Percentiles rank a stretch among this genome's conserved stretches.
Evolutionary conservation across 1,140 invertebrate species (phyloP).

Genomic region (Drosophila tani): DNA sequence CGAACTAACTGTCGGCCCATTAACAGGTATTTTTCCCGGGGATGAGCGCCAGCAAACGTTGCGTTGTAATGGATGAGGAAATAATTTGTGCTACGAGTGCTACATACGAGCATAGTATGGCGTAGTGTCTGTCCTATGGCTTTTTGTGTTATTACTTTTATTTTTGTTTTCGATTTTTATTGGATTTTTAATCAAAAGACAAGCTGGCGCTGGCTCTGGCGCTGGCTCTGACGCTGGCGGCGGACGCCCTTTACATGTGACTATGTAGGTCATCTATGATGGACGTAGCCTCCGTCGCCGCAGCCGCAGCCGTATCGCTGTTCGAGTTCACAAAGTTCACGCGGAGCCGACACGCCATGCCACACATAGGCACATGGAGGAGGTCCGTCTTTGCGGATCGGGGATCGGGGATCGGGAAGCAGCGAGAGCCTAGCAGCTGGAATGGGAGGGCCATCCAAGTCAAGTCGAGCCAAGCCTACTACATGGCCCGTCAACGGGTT

Average conservation of each 20-base stretch:
- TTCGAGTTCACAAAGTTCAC: constrained; percentile 56
- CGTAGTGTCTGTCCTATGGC: background rate
- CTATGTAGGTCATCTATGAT: constrained; percentile 68
- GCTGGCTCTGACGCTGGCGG: background rate
- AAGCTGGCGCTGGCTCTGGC: constrained; percentile 4
- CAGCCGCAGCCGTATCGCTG: constrained; percentile 51
- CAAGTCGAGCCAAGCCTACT: constrained; percentile 12
- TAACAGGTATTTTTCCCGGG: constrained; percentile 13
- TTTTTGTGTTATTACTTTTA: constrained; percentile 18
- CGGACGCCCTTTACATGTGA: constrained; percentile 36
- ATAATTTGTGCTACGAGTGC: constrained; percentile 13
- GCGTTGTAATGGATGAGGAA: constrained; percentile 18
- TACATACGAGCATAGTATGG: too few species aligned
- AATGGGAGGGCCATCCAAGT: constrained; percentile 1
- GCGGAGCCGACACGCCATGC: constrained; percentile 55
- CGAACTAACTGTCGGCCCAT: constrained; percentile 1
- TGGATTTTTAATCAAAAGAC: constrained; percentile 72
- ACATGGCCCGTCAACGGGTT: constrained; percentile 16
- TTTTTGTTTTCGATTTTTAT: constrained; percentile 43
- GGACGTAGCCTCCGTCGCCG: constrained; percentile 47
- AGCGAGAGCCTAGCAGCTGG: constrained; percentile 4
- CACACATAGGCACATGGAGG: constrained; percentile 6
- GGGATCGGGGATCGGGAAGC: constrained; percentile 7
- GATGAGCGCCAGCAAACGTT: background rate
- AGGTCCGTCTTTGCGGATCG: constrained; percentile 20